These are phyloP conservation scores for Melanaphis sacchari DNA, from an alignment of 1,140 invertebrate species.

Conservation along the genomic window DNA sequence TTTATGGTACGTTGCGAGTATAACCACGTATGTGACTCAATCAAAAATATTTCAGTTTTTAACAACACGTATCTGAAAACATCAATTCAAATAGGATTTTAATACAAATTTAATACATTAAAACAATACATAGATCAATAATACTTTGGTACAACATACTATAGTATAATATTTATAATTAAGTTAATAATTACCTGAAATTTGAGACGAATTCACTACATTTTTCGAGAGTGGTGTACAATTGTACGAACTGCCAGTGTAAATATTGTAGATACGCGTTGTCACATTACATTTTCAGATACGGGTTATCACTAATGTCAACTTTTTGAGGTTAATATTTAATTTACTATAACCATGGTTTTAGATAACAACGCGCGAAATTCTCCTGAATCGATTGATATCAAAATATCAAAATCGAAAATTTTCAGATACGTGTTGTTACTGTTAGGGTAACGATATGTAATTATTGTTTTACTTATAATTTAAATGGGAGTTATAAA, in stretches of 20 bases:
- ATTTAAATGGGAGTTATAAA: too few relatives aligned
- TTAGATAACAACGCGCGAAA: not conserved
- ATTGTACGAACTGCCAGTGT: not conserved
- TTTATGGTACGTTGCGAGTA: not conserved
- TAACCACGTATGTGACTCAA: not conserved
- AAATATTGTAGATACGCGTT: constrained; percentile 17
- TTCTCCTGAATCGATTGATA: not conserved
- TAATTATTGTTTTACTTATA: too few relatives aligned
- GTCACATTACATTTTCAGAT: constrained; percentile 8
- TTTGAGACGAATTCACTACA: not conserved
- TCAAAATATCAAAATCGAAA: not conserved
- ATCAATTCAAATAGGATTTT: not conserved
- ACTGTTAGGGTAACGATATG: not conserved
- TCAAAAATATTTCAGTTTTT: not conserved
- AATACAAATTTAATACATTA: not conserved
- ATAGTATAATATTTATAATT: not conserved
- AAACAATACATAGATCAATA: not conserved
- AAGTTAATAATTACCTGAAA: not conserved
- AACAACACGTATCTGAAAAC: not conserved
- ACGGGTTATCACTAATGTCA: not conserved
- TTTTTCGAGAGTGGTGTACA: not conserved
- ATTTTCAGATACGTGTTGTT: constrained; percentile 25
- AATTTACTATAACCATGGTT: not conserved
- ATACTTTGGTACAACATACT: constrained; percentile 4
- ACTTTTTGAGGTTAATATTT: constrained; percentile 29